These are phyloP conservation scores for Mobula hypostoma DNA, from an alignment of 2,113 vertebrate species.

Conservation along the genomic window DNA sequence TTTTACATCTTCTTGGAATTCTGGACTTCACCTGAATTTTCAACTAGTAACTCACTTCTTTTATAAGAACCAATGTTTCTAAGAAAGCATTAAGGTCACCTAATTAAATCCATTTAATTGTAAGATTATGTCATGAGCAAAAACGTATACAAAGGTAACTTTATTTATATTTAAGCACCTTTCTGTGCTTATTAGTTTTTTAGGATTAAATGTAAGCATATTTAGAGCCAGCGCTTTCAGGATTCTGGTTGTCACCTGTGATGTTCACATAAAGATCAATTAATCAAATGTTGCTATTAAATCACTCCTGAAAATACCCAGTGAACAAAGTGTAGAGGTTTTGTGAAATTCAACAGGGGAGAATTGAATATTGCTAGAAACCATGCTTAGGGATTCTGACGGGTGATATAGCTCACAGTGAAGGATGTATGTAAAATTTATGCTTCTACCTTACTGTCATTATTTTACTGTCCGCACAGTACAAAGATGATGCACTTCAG, in stretches of 20 bases:
- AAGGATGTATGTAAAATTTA: too few species aligned
- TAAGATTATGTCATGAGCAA: background rate
- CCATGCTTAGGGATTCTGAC: background rate
- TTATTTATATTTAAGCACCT: background rate
- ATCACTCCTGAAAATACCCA: background rate
- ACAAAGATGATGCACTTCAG: too few species aligned
- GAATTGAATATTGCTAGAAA: background rate
- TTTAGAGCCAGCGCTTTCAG: background rate
- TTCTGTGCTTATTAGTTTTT: background rate
- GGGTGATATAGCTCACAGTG: background rate
- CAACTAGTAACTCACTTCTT: slow-evolving; percentile 11
- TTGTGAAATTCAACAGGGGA: background rate
- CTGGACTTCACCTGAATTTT: slow-evolving; percentile 23
- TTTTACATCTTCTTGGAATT: slow-evolving; percentile 36
- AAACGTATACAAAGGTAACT: background rate
- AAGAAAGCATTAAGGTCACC: slow-evolving; percentile 55
- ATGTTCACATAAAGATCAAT: background rate
- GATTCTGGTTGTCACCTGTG: background rate
- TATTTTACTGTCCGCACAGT: too few species aligned
- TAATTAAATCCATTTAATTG: background rate
- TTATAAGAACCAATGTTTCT: slow-evolving; percentile 41
- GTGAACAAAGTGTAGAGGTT: background rate
- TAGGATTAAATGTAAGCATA: background rate
- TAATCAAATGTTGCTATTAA: background rate
- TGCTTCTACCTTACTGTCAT: too few species aligned